Percentiles rank a stretch among this genome's conserved stretches.
Evolutionary conservation across 2,888 invertebrate genomes (phyloP).

Genomic region (Hedychridium roseum): DNA sequence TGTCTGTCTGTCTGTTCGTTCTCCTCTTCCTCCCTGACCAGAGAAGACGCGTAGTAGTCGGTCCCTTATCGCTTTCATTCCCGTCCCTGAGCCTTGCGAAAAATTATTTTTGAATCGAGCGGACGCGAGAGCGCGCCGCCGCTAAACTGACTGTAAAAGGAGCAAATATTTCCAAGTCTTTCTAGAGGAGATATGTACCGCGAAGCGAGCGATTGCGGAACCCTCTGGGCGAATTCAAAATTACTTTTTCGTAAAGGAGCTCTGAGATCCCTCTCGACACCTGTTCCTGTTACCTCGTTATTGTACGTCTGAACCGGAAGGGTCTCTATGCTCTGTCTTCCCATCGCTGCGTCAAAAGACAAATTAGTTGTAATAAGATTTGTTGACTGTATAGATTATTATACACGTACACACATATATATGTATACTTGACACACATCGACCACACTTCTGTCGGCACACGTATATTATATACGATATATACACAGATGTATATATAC

Average conservation of each 20-base stretch:
- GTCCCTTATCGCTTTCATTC: neutral
- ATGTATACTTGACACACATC: constrained; percentile 28
- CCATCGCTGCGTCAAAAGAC: constrained; percentile 63
- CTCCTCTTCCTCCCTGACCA: too few species aligned
- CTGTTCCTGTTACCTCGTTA: constrained; percentile 25
- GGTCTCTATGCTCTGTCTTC: constrained; percentile 63
- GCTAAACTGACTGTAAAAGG: too few species aligned
- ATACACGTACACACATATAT: constrained; percentile 33
- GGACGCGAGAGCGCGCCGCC: too few species aligned
- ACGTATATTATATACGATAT: constrained; percentile 17
- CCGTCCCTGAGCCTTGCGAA: too few species aligned
- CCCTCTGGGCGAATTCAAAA: too few species aligned
- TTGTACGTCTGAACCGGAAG: constrained; percentile 53
- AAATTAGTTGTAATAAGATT: constrained; percentile 60
- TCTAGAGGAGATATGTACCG: too few species aligned
- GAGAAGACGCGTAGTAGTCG: too few species aligned
- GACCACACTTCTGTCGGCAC: constrained; percentile 12
- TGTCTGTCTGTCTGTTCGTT: neutral
- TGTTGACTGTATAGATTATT: constrained; percentile 61
- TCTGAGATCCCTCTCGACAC: constrained; percentile 14
- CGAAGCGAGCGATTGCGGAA: too few species aligned
- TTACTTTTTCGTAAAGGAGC: too few species aligned
- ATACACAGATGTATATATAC: constrained; percentile 17
- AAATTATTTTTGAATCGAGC: too few species aligned
- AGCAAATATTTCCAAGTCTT: too few species aligned